A percentile compares a stretch with the other conserved stretches of the same genome.
phyloP scores from a whole-genome alignment of 2,797 vertebrate species.

The Notamacropus eugenii region DNA sequence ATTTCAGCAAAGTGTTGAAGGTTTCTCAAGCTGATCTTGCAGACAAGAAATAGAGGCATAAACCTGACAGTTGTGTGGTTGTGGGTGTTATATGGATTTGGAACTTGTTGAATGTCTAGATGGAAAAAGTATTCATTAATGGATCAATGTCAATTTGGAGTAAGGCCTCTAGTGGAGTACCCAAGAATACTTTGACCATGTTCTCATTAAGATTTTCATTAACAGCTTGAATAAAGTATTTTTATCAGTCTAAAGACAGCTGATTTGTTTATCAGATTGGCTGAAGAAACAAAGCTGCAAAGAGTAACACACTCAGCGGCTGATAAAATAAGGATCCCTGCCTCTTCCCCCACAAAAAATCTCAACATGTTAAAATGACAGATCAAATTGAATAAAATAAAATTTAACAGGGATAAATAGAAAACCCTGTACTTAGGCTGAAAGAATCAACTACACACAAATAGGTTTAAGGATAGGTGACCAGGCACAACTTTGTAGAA shows the following conservation, averaged over 20 bases:
- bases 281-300: neutral
- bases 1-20: neutral
- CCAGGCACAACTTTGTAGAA: neutral
- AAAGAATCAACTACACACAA: neutral
- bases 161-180: neutral
- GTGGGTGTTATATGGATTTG: neutral
- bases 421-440: neutral
- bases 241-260: neutral
- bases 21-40: neutral
- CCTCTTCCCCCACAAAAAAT: neutral
- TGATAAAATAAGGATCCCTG: neutral
- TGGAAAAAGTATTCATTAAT: neutral
- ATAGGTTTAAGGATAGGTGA: neutral
- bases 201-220: neutral
- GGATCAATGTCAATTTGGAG: neutral
- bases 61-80: neutral
- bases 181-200: neutral
- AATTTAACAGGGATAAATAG: neutral
- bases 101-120: neutral
- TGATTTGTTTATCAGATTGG: neutral
- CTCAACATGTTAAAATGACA: neutral
- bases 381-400: neutral
- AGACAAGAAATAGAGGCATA: neutral
- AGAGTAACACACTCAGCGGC: neutral
- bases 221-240: neutral